Evolutionary conservation across 2,888 invertebrate species (phyloP).

Genomic region (Lycocerus yunnanus): DNA sequence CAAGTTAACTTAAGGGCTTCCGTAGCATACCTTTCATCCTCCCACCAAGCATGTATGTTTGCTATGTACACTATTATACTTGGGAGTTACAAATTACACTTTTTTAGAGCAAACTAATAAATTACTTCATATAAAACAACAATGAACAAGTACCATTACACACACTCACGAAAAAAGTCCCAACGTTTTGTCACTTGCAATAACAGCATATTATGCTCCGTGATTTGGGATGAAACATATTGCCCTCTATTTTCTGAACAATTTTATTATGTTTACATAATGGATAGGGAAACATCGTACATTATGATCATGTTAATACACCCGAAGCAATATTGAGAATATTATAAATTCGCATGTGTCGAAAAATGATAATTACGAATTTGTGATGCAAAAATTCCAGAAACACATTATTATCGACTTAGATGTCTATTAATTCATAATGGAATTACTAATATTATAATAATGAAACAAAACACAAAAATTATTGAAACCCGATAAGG

Average conservation of each 20-base stretch:
- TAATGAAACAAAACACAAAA: background rate
- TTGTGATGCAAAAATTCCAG: background rate
- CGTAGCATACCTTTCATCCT: background rate
- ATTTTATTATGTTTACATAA: background rate
- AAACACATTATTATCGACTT: too few species aligned
- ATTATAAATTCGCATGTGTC: background rate
- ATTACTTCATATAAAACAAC: background rate
- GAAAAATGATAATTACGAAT: background rate
- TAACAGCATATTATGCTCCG: background rate
- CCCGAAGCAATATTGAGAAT: background rate
- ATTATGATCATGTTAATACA: background rate
- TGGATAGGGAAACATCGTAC: background rate
- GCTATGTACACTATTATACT: background rate
- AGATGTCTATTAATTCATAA: too few species aligned
- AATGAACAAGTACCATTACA: background rate
- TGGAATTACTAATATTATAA: too few species aligned
- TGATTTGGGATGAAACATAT: background rate
- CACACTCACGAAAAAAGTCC: background rate
- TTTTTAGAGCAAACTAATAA: background rate
- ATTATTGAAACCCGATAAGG: background rate
- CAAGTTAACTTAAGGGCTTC: slow-evolving; percentile 18
- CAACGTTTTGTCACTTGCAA: background rate
- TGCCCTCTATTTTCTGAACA: background rate
- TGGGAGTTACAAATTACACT: background rate
- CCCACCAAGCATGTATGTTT: background rate